Conservation (phyloP, 2,888 invertebrate genomes). For the Chrysolina oricalcia region DNA sequence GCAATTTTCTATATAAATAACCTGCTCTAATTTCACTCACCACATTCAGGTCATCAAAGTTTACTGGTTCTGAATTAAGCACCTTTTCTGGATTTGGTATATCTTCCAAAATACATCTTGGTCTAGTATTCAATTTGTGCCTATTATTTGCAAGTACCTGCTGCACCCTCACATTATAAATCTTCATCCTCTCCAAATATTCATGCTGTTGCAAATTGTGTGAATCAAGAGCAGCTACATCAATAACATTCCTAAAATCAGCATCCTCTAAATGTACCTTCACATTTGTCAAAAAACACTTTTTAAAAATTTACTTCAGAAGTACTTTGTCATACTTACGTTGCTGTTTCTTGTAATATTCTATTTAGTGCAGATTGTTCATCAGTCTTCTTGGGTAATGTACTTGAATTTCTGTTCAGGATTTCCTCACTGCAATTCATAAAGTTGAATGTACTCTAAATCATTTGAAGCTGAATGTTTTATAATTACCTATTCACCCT, state of each 20-base stretch:
- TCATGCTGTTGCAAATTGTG: constrained; percentile 92
- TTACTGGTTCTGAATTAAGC: constrained; percentile 78
- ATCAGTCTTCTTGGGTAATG: constrained; percentile 85
- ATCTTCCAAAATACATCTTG: constrained; percentile 78
- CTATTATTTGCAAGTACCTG: constrained; percentile 73
- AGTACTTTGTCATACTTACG: constrained; percentile 79
- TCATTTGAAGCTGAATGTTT: constrained; percentile 4
- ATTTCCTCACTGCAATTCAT: constrained; percentile 77
- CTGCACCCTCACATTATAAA: constrained; percentile 77
- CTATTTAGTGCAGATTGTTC: constrained; percentile 92
- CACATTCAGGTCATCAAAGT: constrained; percentile 79
- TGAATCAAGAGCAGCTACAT: constrained; percentile 92
- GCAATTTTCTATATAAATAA: too few species aligned
- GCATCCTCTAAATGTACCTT: neutral
- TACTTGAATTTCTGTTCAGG: constrained; percentile 77
- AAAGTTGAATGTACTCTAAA: constrained; percentile 23
- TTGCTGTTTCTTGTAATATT: constrained; percentile 92
- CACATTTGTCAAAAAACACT: neutral
- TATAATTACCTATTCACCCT: constrained; percentile 77
- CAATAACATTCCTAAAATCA: constrained; percentile 87
- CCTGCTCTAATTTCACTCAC: constrained; percentile 72
- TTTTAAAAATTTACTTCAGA: neutral
- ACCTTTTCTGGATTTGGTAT: constrained; percentile 83
- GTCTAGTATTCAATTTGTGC: constrained; percentile 67
- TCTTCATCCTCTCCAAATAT: constrained; percentile 86